A percentile compares a stretch with the other conserved stretches of the same genome.
phyloP scores from a whole-genome alignment of 2,113 vertebrate species.

The Penelope pileata region DNA sequence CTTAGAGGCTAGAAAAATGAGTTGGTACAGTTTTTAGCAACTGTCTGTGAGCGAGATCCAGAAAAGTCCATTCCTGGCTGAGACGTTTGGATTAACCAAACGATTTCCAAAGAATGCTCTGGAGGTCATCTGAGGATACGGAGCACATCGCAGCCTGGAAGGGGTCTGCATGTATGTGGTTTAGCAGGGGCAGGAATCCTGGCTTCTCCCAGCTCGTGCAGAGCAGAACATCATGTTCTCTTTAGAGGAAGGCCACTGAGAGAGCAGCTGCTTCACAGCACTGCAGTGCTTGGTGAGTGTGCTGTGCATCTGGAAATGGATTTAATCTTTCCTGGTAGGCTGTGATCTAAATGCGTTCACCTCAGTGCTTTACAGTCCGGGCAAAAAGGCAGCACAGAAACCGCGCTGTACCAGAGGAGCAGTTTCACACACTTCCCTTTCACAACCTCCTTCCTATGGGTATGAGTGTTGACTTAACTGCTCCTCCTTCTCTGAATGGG shows the following conservation, averaged over 20 bases:
- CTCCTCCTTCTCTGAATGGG: neutral
- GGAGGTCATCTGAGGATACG: slow-evolving; percentile 54
- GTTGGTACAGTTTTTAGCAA: slow-evolving; percentile 13
- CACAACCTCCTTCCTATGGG: neutral
- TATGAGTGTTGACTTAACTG: neutral
- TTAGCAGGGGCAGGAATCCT: slow-evolving; percentile 21
- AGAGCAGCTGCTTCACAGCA: slow-evolving; percentile 24
- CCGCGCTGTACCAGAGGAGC: neutral
- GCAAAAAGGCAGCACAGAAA: neutral
- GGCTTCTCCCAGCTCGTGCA: neutral
- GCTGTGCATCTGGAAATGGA: slow-evolving; percentile 13
- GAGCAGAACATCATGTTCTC: slow-evolving; percentile 39
- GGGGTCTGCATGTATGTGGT: slow-evolving; percentile 5
- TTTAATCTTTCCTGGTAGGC: neutral
- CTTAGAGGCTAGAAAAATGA: neutral
- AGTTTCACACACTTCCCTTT: neutral
- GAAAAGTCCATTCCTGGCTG: slow-evolving; percentile 29
- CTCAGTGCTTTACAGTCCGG: neutral
- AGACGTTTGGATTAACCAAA: neutral
- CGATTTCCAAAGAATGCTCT: neutral
- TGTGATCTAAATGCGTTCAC: neutral
- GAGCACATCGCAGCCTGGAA: neutral
- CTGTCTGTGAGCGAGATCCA: neutral
- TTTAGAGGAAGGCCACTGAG: neutral
- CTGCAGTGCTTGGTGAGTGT: neutral